Evolutionary conservation across 2,888 invertebrate species (phyloP), one percentile per base, ranked within the genome.

Genomic region (Eupithecia dodoneata): DNA sequence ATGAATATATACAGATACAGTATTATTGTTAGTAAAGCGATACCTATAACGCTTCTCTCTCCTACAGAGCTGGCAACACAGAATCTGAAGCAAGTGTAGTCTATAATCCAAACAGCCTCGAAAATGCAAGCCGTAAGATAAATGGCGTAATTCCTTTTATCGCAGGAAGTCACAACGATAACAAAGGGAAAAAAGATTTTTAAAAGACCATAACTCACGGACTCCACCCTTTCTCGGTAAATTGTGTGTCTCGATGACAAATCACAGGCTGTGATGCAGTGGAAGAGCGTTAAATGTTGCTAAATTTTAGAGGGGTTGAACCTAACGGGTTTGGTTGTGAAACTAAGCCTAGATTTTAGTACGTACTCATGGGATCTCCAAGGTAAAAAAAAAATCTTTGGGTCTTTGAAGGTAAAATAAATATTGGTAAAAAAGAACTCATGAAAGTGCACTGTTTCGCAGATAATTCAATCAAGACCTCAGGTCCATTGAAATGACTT

Each of bases 61-160:
- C 30, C 18, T 63, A 0, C 18, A 59, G 7, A 9, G 3, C 63
- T 63, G 4, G 30, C 10, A 63, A 63, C 63, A 30, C 63, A 63
- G 63, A 30, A 63, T 18, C 63, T 63, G 2, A 55, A 55, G n/a
- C 52, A 55, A 55, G 52, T 55, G 63, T 63, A 59, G 18, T 66
- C 13, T 41, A 42, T 15, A 41, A 44, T 66, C 71, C 41, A 80
- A 30, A 81, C 80, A 81, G 81, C 78, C 77, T 77, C 78, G 77
- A 78, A 78, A 79, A 76, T 79, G 79, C 80, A 81, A 79, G 49
- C 49, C 74, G 66, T 72, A 88, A 92, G 92, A 93, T 91, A 91
- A 90, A 93, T 92, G 89, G 88, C 81, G 89, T 91, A 93, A 93
- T 93, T 92, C 90, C 85, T 87, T 92, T 92, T 92, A 93, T 92